phyloP scores from a whole-genome alignment of 1,140 invertebrate genomes.

The Helicoverpa zea region DNA sequence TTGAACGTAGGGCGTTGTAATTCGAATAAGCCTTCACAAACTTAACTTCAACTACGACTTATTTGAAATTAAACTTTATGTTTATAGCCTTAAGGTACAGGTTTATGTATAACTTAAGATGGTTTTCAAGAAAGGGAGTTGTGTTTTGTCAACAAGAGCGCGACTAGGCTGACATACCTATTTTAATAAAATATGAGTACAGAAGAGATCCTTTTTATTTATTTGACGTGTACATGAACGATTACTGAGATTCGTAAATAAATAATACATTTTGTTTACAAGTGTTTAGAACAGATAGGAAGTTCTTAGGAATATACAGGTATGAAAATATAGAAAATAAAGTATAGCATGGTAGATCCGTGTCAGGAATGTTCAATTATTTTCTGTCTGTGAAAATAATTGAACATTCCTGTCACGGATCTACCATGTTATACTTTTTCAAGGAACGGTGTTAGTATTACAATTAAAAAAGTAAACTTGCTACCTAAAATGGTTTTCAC shows the following conservation, averaged over 20 bases:
- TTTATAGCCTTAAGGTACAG: constrained; percentile 15
- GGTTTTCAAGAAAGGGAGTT: constrained; percentile 26
- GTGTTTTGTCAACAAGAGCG: constrained; percentile 58
- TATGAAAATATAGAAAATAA: no score
- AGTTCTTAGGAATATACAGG: no score
- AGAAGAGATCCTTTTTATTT: constrained; percentile 54
- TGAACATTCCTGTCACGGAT: no score
- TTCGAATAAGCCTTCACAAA: constrained; percentile 66
- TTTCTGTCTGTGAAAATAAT: no score
- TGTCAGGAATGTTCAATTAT: no score
- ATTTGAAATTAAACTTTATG: constrained; percentile 44
- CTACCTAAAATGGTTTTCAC: no score
- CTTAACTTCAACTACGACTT: constrained; percentile 30
- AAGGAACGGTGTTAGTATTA: no score
- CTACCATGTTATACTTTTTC: no score
- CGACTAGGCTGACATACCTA: constrained; percentile 56
- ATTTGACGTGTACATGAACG: constrained; percentile 45
- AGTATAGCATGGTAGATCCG: no score
- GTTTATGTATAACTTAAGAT: constrained; percentile 16
- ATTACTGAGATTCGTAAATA: constrained; percentile 46
- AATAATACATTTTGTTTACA: constrained; percentile 4
- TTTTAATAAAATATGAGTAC: constrained; percentile 60
- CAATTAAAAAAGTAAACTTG: no score
- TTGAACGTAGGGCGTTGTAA: constrained; percentile 64
- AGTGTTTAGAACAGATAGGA: not conserved